Percentiles rank a stretch among this genome's conserved stretches.
These are phyloP conservation scores for Drosophila mayaguana DNA, from an alignment of 2,888 invertebrate species.

Conservation along the genomic window DNA sequence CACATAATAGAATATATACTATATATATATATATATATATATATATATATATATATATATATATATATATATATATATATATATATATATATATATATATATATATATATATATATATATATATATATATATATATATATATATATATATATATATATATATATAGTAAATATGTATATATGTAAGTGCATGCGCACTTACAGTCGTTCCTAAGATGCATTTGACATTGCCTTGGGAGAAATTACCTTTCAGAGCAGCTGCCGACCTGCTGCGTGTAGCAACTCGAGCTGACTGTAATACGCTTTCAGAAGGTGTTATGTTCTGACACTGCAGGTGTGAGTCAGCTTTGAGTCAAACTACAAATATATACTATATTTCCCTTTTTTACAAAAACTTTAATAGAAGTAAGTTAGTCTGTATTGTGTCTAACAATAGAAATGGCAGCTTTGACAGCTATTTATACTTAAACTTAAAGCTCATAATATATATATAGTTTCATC, in stretches of 20 bases:
- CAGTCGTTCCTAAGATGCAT: neutral
- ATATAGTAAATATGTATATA: neutral
- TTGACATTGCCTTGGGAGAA: conserved; percentile 3
- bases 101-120: neutral
- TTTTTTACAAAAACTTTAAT: neutral
- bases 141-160: neutral
- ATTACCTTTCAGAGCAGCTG: neutral
- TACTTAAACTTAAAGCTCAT: neutral
- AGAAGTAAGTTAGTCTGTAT: neutral
- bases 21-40: neutral
- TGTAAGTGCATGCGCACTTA: neutral
- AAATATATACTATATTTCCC: neutral
- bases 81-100: neutral
- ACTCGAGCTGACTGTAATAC: neutral
- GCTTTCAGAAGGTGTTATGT: neutral
- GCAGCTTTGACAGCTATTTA: neutral
- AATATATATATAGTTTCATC: neutral
- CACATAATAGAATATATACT: too few relatives aligned
- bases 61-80: neutral
- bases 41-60: neutral
- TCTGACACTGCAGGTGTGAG: neutral
- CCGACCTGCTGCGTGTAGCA: neutral
- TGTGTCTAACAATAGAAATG: neutral
- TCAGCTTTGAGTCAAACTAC: neutral
- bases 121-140: neutral